Percentiles rank a stretch among this genome's conserved stretches.
Evolutionary conservation across 2,888 invertebrate genomes (phyloP).

Genomic region (Catocala nupta): DNA sequence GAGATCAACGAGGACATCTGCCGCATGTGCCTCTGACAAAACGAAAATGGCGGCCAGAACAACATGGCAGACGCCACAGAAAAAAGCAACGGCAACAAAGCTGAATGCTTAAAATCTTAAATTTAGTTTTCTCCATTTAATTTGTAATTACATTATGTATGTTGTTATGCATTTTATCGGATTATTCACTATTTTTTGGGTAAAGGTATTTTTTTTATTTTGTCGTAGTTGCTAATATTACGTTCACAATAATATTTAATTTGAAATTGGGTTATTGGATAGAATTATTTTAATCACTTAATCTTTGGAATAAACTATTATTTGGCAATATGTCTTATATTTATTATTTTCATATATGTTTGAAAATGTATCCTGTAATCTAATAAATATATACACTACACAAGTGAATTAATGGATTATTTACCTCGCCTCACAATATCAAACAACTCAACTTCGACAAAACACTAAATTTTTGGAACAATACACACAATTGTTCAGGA

Average conservation of each 20-base stretch:
- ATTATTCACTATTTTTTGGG: constrained; percentile 43
- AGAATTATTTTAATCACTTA: constrained; percentile 37
- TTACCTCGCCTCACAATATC: too few relatives aligned
- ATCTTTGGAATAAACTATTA: constrained; percentile 37
- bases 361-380: too few relatives aligned
- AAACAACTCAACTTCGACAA: too few relatives aligned
- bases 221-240: constrained; percentile 47
- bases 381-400: too few relatives aligned
- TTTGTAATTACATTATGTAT: constrained; percentile 47
- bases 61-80: constrained; percentile 60
- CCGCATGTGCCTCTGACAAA: constrained; percentile 89
- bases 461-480: too few relatives aligned
- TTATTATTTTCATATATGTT: not conserved
- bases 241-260: constrained; percentile 30
- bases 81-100: constrained; percentile 29
- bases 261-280: constrained; percentile 46
- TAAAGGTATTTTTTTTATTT: constrained; percentile 33
- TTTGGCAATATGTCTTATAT: constrained; percentile 13
- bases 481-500: too few relatives aligned
- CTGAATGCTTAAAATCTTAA: constrained; percentile 27
- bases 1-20: constrained; percentile 94
- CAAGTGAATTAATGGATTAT: too few relatives aligned
- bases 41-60: constrained; percentile 58
- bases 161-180: constrained; percentile 39
- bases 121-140: constrained; percentile 47